Conservation (phyloP, 2,888 invertebrate species). For the Plebejus anna region DNA sequence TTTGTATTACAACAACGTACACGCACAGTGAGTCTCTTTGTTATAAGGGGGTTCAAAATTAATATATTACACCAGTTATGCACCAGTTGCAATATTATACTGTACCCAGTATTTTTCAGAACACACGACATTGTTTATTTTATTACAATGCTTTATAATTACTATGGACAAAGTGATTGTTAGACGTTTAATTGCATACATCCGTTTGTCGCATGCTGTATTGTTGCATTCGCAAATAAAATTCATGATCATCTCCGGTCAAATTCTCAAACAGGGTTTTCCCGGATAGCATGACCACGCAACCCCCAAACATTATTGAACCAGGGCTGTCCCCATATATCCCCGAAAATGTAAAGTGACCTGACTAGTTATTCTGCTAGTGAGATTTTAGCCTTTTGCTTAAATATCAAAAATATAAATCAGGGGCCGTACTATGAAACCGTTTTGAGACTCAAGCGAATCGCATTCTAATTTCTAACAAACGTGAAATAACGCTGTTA, state of each 20-base stretch:
- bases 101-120: background rate
- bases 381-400: no score
- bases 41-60: no score
- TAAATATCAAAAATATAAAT: no score
- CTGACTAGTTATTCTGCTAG: no score
- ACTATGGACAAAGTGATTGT: background rate
- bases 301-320: slow-evolving; percentile 77
- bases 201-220: slow-evolving; percentile 2
- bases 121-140: background rate
- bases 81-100: background rate
- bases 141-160: background rate
- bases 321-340: slow-evolving; percentile 96
- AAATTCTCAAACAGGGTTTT: slow-evolving; percentile 87
- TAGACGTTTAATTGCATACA: slow-evolving; percentile 3
- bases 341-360: slow-evolving; percentile 70
- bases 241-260: slow-evolving; percentile 79
- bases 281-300: slow-evolving; percentile 91
- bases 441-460: no score
- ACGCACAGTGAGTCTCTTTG: no score
- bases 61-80: no score
- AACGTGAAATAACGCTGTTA: no score
- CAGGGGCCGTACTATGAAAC: no score
- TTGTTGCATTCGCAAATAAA: slow-evolving; percentile 5
- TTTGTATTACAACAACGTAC: no score
- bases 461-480: no score